These are phyloP conservation scores for Neelides folsomi DNA, from an alignment of 2,888 invertebrate species.

Conservation along the genomic window DNA sequence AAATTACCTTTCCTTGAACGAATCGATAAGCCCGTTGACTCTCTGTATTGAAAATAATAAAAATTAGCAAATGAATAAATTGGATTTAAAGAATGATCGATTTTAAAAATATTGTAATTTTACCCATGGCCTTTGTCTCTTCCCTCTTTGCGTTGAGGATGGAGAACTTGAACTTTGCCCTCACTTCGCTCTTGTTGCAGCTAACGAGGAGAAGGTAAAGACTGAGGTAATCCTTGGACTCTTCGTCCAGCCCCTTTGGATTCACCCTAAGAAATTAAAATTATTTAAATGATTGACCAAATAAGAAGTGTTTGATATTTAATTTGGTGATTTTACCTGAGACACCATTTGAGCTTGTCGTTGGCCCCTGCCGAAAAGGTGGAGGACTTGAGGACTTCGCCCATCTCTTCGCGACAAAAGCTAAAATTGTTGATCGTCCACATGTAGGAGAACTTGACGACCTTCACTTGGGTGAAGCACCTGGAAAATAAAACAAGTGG, in stretches of 20 bases:
- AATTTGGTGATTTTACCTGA: constrained; percentile 13
- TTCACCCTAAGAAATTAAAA: constrained; percentile 92
- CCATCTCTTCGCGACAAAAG: constrained; percentile 99
- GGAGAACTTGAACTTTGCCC: constrained; percentile 99
- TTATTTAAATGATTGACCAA: constrained; percentile 1
- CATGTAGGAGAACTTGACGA: constrained; percentile 99
- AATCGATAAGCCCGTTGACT: constrained; percentile 92
- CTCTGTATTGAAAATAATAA: constrained; percentile 42
- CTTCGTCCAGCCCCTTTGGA: constrained; percentile 98
- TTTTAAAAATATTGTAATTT: constrained; percentile 31
- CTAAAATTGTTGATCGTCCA: constrained; percentile 99
- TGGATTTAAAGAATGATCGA: background rate
- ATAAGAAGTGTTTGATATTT: background rate
- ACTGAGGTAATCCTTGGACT: constrained; percentile 99
- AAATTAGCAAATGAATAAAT: constrained; percentile 20
- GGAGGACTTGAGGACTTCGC: constrained; percentile 98
- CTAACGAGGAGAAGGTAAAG: constrained; percentile 96
- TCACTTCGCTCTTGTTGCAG: constrained; percentile 99
- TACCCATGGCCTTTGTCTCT: constrained; percentile 99
- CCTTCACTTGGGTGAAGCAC: constrained; percentile 73
- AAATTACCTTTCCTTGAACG: constrained; percentile 68
- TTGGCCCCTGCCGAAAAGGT: constrained; percentile 99
- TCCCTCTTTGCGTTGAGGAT: constrained; percentile 99
- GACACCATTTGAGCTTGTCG: constrained; percentile 94
- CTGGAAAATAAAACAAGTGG: constrained; percentile 5